Base-by-base conservation (phyloP, 2,888 invertebrate genomes). In the Monochamus alternatus region DNA sequence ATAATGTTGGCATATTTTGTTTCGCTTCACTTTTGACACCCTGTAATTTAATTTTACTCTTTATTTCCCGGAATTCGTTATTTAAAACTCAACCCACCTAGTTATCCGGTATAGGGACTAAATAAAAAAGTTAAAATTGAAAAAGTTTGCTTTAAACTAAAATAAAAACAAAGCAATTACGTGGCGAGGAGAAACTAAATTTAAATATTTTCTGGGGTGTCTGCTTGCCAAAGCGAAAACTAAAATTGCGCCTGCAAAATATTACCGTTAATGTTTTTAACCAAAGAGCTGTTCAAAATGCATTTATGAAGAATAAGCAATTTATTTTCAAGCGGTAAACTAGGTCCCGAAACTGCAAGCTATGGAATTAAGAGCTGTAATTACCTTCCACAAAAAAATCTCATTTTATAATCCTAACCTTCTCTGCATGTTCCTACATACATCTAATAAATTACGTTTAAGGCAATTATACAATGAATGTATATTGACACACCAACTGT, bases 81-180 rank as follows among this genome's bases (percentile, higher is more conserved):
- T 59, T 59, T 30, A 4, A 22, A 30, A 59, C 59, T 30, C 4
- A 59, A 22, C 30, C 30, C 30, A 59, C 22, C 58, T 12, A 58
- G 14, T 38, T 38, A 38, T 38, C 38, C 38, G 9, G 2, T 38
- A 38, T 38, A 38, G 38, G 38, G 38, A 38, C 38, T 38, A 63
- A 63, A 63, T 63, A 63, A 63, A 32, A n/a, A 63, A 63, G 32
- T n/a, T 63, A n/a, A 10, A 63, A 63, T 63, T 63, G 38, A 32
- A 63, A 63, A 63, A 63, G 32, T 63, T 63, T 63, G 32, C 38
- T 38, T 38, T 5, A 38, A 38, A 38, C 7, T 2, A 38, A 38
- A 38, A 52, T 38, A 38, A 63, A 63, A 38, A 31, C 9, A 10
- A 32, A 63, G 63, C 32, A 63, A 63, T 38, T 38, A 38, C 63